A percentile compares a stretch with the other conserved stretches of the same genome.
These are phyloP conservation scores for Notolabrus celidotus DNA, from an alignment of 2,797 vertebrate genomes.

Conservation along the genomic window DNA sequence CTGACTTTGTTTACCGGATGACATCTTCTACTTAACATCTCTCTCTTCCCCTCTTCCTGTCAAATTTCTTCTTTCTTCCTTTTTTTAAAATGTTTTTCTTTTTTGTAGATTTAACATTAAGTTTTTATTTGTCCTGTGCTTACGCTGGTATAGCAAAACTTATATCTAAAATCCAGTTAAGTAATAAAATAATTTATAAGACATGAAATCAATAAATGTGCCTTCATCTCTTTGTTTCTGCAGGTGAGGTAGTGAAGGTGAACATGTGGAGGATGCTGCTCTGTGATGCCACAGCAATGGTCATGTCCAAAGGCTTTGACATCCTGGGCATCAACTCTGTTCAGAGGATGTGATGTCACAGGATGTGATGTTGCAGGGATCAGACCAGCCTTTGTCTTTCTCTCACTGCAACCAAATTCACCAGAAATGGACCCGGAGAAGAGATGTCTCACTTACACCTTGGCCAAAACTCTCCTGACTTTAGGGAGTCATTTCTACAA, in stretches of 20 bases:
- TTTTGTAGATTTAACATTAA: no score
- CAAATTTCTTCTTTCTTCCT: no score
- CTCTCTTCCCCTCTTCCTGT: background rate
- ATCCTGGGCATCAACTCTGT: conserved; percentile 95
- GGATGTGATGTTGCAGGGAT: conserved; percentile 85
- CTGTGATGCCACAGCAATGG: conserved; percentile 91
- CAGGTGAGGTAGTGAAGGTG: conserved; percentile 94
- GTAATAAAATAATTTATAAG: no score
- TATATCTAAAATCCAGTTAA: no score
- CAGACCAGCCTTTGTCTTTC: background rate
- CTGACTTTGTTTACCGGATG: background rate
- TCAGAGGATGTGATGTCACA: conserved; percentile 90
- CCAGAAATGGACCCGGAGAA: background rate
- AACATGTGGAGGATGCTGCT: conserved; percentile 97
- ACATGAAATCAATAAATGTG: no score
- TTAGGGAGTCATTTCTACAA: background rate
- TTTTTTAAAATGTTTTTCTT: no score
- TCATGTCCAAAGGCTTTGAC: conserved; percentile 96
- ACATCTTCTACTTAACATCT: no score
- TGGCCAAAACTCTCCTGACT: conserved; percentile 13
- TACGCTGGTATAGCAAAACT: no score
- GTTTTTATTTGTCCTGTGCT: no score
- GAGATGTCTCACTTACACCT: background rate
- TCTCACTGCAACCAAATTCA: no score
- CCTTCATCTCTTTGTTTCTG: background rate